Conservation (phyloP, 2,797 vertebrate genomes). For the Hyperoplus lanceolatus region DNA sequence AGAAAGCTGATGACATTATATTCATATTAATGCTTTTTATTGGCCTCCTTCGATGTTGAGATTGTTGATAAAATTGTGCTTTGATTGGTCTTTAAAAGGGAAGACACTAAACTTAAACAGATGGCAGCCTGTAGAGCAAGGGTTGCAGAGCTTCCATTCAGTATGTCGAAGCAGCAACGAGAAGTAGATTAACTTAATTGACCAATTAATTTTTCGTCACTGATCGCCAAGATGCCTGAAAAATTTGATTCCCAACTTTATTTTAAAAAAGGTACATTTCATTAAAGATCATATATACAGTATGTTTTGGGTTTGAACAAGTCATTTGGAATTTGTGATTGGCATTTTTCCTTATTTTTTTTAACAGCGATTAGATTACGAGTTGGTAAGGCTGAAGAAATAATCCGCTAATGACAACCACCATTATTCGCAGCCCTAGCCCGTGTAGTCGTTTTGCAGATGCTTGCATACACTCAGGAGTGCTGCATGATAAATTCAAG, state of each 20-base stretch:
- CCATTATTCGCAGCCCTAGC: background rate
- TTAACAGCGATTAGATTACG: slow-evolving; percentile 3
- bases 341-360: background rate
- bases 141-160: slow-evolving; percentile 27
- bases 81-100: slow-evolving; percentile 57
- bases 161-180: slow-evolving; percentile 11
- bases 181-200: slow-evolving; percentile 30
- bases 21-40: slow-evolving; percentile 64
- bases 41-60: slow-evolving; percentile 63
- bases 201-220: slow-evolving; percentile 25
- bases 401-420: slow-evolving; percentile 11
- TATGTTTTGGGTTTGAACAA: background rate
- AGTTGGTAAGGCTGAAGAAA: slow-evolving; percentile 10
- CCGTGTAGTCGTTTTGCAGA: background rate
- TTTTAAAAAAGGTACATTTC: background rate
- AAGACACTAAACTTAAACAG: slow-evolving; percentile 52
- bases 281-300: background rate
- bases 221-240: background rate
- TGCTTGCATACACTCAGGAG: background rate
- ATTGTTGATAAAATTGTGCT: slow-evolving; percentile 62
- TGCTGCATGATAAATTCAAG: background rate
- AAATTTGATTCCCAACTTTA: background rate
- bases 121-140: slow-evolving; percentile 45
- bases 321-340: background rate
- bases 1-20: slow-evolving; percentile 64